These are phyloP conservation scores for Mnemiopsis leidyi DNA, from an alignment of 37 sponge, comb jelly and placozoan genomes.

Conservation along the genomic window DNA sequence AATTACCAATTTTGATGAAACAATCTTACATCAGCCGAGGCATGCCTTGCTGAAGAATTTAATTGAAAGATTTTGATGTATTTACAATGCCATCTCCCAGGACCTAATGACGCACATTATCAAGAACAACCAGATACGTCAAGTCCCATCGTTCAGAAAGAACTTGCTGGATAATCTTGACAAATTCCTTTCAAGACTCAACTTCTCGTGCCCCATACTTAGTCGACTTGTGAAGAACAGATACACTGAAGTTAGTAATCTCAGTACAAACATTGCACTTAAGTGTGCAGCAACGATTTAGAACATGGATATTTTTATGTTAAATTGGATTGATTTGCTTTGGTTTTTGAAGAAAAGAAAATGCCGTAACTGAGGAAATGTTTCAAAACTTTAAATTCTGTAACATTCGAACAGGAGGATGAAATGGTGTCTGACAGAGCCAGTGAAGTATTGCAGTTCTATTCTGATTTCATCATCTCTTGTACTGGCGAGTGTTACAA, in stretches of 20 bases:
- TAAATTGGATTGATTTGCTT: too few species aligned
- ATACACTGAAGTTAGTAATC: constrained; percentile 22
- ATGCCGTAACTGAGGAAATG: too few species aligned
- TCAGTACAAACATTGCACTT: too few species aligned
- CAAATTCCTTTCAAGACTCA: background rate
- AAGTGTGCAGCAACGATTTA: too few species aligned
- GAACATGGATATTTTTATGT: too few species aligned
- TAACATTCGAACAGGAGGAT: background rate
- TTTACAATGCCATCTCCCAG: too few species aligned
- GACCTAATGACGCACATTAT: background rate
- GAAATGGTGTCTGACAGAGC: background rate
- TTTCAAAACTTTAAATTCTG: background rate
- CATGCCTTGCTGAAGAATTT: too few species aligned
- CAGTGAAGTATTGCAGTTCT: background rate
- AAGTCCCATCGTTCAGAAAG: constrained; percentile 37
- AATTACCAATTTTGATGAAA: background rate
- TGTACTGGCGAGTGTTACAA: background rate
- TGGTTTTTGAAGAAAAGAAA: too few species aligned
- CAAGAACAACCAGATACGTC: constrained; percentile 11
- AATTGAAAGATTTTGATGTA: too few species aligned
- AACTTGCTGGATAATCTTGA: background rate
- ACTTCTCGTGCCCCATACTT: constrained; percentile 22
- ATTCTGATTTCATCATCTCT: background rate
- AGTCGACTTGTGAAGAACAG: background rate
- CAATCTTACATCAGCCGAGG: too few species aligned